Evolutionary conservation across 1,140 invertebrate species (phyloP).

Genomic region (Gryon sp.): DNA sequence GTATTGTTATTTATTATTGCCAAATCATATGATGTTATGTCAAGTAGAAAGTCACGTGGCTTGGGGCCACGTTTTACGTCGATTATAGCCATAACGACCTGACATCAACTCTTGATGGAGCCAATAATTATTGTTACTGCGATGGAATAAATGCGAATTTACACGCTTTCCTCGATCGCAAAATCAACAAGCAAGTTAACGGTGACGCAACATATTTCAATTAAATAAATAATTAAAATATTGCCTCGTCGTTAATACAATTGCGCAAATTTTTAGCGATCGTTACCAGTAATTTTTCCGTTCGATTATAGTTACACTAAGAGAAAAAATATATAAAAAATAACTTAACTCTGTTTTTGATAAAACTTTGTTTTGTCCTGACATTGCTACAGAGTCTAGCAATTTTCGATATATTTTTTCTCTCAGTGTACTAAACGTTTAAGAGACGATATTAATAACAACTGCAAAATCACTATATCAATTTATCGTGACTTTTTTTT

Average conservation of each 20-base stretch:
- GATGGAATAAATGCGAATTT: slow-evolving; percentile 38
- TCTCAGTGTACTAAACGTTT: no score
- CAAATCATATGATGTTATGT: slow-evolving; percentile 25
- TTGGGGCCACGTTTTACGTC: slow-evolving; percentile 39
- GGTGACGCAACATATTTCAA: slow-evolving; percentile 18
- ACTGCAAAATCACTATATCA: neutral
- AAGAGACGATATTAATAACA: slow-evolving; percentile 5
- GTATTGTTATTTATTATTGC: slow-evolving; percentile 19
- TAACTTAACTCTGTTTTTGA: no score
- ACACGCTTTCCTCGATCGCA: slow-evolving; percentile 20
- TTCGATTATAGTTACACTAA: slow-evolving; percentile 14
- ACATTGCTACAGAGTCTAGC: no score
- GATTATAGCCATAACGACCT: slow-evolving; percentile 47
- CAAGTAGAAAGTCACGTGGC: slow-evolving; percentile 53
- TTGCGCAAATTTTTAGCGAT: slow-evolving; percentile 7
- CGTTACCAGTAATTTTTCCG: neutral
- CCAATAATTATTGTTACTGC: slow-evolving; percentile 44
- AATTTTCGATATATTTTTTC: no score
- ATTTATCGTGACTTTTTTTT: neutral
- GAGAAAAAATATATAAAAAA: no score
- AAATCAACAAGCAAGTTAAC: slow-evolving; percentile 26
- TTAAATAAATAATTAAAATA: slow-evolving; percentile 41
- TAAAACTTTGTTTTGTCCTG: no score
- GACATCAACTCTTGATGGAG: slow-evolving; percentile 43
- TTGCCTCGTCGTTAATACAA: neutral